Conservation (phyloP, 2,113 vertebrate genomes). For the Tachycineta bicolor region DNA sequence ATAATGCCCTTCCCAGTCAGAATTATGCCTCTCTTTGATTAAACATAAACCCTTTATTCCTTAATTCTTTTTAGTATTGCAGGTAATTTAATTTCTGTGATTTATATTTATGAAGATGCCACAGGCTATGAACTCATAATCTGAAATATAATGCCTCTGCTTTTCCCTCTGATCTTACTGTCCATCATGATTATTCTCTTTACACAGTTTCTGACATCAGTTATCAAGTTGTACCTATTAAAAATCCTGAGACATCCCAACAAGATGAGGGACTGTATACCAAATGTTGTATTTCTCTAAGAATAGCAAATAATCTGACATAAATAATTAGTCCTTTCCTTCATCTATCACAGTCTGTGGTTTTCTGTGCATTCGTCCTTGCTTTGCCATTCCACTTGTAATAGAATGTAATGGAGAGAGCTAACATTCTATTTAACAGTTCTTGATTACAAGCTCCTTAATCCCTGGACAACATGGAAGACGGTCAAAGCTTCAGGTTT, state of each 20-base stretch:
- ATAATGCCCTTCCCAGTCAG: neutral
- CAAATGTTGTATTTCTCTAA: neutral
- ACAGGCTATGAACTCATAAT: neutral
- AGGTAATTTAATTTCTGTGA: neutral
- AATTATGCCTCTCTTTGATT: neutral
- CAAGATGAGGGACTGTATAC: neutral
- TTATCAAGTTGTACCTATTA: neutral
- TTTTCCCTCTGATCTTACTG: neutral
- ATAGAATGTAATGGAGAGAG: neutral
- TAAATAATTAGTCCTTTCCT: neutral
- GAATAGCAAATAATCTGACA: neutral
- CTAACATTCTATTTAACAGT: neutral
- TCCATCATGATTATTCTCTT: neutral
- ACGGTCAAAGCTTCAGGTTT: neutral
- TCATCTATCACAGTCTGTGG: neutral
- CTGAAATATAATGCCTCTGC: neutral
- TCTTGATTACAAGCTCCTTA: neutral
- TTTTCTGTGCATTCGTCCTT: neutral
- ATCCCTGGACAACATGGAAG: neutral
- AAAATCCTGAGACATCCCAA: neutral
- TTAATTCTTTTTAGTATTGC: neutral
- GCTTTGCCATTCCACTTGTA: neutral
- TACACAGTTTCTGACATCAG: neutral
- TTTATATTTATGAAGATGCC: neutral
- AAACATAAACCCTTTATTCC: neutral